Percentiles rank a stretch among this genome's conserved stretches.
Evolutionary conservation across 2,113 vertebrate genomes (phyloP).

Genomic region (Calidris pygmaea): DNA sequence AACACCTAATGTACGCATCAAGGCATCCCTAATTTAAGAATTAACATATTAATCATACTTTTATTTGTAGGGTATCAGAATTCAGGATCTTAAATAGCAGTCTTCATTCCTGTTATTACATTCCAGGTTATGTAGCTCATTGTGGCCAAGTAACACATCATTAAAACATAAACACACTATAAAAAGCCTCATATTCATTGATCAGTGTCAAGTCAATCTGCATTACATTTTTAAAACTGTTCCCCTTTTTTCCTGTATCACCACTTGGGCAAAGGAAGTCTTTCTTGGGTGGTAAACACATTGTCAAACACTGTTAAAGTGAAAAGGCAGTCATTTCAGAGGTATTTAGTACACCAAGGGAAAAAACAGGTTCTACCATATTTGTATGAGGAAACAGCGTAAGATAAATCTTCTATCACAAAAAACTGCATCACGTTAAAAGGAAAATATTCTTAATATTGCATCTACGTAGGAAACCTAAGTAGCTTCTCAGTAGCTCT

Average conservation of each 20-base stretch:
- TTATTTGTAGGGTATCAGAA: background rate
- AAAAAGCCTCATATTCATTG: background rate
- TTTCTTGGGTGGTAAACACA: background rate
- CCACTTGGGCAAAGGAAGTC: background rate
- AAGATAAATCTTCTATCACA: background rate
- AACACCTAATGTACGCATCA: background rate
- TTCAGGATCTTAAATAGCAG: background rate
- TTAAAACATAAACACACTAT: background rate
- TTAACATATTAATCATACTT: background rate
- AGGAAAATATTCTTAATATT: constrained; percentile 12
- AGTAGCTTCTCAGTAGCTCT: constrained; percentile 58
- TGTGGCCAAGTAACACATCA: background rate
- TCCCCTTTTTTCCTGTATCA: background rate
- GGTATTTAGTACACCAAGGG: background rate
- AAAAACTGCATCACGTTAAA: constrained; percentile 52
- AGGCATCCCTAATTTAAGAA: background rate
- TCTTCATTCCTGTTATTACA: background rate
- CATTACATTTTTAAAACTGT: background rate
- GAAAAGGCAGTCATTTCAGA: background rate
- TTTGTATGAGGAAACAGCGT: background rate
- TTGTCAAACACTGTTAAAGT: background rate
- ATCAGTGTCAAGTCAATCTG: background rate
- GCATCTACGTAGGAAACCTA: background rate
- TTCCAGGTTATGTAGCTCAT: background rate
- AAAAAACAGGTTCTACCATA: background rate